These are phyloP conservation scores for Conus betulinus DNA, from an alignment of 1,140 invertebrate genomes.

Conservation along the genomic window DNA sequence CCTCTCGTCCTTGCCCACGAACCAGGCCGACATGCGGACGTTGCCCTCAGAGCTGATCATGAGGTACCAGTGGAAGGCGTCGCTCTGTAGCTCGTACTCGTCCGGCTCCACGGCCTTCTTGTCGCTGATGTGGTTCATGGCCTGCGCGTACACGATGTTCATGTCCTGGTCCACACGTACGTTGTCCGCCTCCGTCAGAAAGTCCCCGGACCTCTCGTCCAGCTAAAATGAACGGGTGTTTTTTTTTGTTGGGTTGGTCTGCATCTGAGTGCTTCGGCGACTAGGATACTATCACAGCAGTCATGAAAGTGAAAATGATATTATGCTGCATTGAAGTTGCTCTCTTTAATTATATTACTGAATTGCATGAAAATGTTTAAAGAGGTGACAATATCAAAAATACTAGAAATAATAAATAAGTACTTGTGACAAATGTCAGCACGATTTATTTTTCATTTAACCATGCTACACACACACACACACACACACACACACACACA, in stretches of 20 bases:
- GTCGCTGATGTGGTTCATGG: constrained; percentile 49
- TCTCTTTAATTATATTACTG: no score
- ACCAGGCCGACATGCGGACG: constrained; percentile 46
- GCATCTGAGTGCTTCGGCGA: background rate
- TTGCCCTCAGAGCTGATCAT: constrained; percentile 38
- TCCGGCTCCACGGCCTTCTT: constrained; percentile 31
- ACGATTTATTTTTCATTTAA: no score
- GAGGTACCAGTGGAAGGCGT: constrained; percentile 43
- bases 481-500: no score
- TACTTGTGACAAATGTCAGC: no score
- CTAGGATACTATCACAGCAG: background rate
- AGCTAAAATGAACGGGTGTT: background rate
- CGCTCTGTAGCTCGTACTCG: constrained; percentile 46
- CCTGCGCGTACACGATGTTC: constrained; percentile 42
- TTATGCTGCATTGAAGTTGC: background rate
- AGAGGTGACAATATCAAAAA: no score
- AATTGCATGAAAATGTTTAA: no score
- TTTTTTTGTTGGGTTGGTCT: no score
- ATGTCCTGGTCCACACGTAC: constrained; percentile 28
- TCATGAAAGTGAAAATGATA: background rate
- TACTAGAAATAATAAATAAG: no score
- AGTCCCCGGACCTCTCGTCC: constrained; percentile 21
- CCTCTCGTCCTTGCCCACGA: constrained; percentile 33
- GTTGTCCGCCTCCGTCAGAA: constrained; percentile 41
- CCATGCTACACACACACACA: no score